These are phyloP conservation scores for Rhynchonycteris naso DNA, from an alignment of 2,797 vertebrate species.

Conservation along the genomic window DNA sequence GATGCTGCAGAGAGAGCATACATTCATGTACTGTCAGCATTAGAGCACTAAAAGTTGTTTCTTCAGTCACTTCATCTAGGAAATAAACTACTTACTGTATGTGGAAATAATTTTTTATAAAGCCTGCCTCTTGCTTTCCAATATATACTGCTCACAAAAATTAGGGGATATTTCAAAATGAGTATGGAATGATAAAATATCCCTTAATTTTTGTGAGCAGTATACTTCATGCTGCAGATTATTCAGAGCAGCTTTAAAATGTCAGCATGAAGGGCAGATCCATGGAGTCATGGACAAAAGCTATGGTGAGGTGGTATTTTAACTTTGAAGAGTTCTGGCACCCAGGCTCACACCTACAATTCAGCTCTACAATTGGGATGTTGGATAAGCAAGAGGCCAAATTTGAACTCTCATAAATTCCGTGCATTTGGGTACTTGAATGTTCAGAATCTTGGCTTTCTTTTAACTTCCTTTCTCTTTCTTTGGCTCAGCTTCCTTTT, in stretches of 20 bases:
- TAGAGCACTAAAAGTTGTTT: neutral
- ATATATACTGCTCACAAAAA: neutral
- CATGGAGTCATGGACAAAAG: neutral
- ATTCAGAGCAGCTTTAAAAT: neutral
- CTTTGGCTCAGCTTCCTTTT: neutral
- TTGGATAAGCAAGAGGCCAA: neutral
- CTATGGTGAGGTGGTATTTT: neutral
- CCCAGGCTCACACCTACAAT: neutral
- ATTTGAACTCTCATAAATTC: neutral
- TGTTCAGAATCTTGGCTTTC: neutral
- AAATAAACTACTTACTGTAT: slow-evolving; percentile 8
- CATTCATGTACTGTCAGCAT: neutral
- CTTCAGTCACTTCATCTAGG: neutral
- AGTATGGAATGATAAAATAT: too few species aligned
- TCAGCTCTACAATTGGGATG: neutral
- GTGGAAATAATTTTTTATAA: neutral
- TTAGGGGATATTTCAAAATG: too few species aligned
- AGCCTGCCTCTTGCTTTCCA: neutral
- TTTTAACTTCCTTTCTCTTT: neutral
- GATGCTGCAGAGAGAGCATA: neutral
- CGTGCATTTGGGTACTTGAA: neutral
- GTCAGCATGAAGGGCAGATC: neutral
- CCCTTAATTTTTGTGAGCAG: too few species aligned
- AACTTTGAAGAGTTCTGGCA: neutral
- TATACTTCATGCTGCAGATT: neutral